Evolutionary conservation across 2,888 invertebrate species (phyloP), one percentile per base, ranked within the genome.

Genomic region (Hybos culiciformis): DNA sequence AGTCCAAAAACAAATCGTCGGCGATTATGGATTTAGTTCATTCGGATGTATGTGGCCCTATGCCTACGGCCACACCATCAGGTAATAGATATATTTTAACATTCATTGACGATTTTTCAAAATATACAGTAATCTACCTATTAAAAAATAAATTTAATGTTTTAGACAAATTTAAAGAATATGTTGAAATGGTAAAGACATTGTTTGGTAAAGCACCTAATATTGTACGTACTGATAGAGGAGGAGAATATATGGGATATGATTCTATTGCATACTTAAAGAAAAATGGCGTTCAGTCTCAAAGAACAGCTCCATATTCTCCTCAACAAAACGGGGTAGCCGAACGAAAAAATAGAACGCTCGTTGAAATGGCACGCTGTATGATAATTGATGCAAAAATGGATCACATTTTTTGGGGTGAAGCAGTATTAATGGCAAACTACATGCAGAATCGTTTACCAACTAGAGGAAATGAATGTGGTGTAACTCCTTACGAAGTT

Each of bases 281-380:
- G 9, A 34, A 41, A 11, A 37, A 54, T 42, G 58, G 57, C 2
- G 58, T 56, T 19, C 17, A 46, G 14, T 38, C 41, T 7, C 47
- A 51, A 33, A 32, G 32, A 2, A 50, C 49, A 6, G 50, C 50
- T 31, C 40, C 51, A 11, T 48, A 54, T 43, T 46, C 48, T 7
- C 53, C 56, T 18, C 48, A 55, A 37, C 52, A 56, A 44, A 57
- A 55, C 31, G 53, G 53, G 6, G 19, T 46, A 14, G 50, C 51
- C 3, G 56, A 56, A 41, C 24, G 54, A 24, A 46, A 48, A 23
- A 53, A 52, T 34, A 19, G 51, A 2, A 46, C 50, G 7, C 38
- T 51, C 17, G 36, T 48, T 9, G 51, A 52, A 37, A 45, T 42
- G 45, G 51, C 51, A 18, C 39, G 52, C 5, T 51, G 54, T 47